A percentile compares a stretch with the other conserved stretches of the same genome.
These are phyloP conservation scores for Oncopeltus fasciatus DNA, from an alignment of 1,140 invertebrate species.

Conservation along the genomic window DNA sequence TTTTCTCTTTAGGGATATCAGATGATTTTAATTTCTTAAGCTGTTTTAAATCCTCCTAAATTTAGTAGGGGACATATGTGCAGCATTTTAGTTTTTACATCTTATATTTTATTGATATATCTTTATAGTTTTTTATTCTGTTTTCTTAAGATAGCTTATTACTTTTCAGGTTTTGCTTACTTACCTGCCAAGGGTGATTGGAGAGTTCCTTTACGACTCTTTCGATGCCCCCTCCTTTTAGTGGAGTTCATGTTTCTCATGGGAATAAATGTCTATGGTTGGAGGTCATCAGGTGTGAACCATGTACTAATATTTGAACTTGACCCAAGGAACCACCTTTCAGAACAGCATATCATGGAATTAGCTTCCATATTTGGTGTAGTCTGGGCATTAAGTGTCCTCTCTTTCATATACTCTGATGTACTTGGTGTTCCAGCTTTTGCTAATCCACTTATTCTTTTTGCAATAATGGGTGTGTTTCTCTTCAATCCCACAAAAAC, in stretches of 20 bases:
- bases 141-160: not conserved
- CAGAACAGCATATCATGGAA: slow-evolving; percentile 94
- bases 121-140: not conserved
- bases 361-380: slow-evolving; percentile 88
- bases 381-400: slow-evolving; percentile 76
- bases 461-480: slow-evolving; percentile 74
- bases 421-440: slow-evolving; percentile 81
- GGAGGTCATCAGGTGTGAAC: slow-evolving; percentile 95
- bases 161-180: not conserved
- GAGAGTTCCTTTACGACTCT: slow-evolving; percentile 68
- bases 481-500: slow-evolving; percentile 85
- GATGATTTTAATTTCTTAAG: too few species aligned
- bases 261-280: slow-evolving; percentile 96
- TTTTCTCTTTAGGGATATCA: too few species aligned
- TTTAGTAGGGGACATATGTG: too few species aligned
- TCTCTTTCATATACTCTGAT: slow-evolving; percentile 70
- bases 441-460: slow-evolving; percentile 73
- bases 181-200: slow-evolving; percentile 41
- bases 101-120: not conserved
- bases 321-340: slow-evolving; percentile 90
- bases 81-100: too few species aligned
- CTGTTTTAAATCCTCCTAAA: too few species aligned
- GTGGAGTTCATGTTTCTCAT: slow-evolving; percentile 91
- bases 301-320: slow-evolving; percentile 98
- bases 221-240: slow-evolving; percentile 81